Evolutionary conservation across 2,113 vertebrate species (phyloP).

Genomic region (Lutjanus erythropterus): DNA sequence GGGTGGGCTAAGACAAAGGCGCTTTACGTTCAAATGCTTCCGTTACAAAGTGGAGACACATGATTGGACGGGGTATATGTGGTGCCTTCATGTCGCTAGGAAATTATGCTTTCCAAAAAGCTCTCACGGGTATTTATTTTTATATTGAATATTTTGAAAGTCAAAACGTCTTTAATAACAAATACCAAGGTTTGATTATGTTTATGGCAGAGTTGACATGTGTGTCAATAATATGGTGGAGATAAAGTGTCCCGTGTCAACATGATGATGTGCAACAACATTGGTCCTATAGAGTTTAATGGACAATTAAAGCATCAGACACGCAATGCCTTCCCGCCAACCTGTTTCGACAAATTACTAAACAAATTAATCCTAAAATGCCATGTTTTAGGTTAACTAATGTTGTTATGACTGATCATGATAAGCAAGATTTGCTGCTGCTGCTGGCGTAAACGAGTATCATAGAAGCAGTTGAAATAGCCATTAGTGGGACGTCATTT

Average conservation of each 20-base stretch:
- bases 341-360: neutral
- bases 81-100: constrained; percentile 19
- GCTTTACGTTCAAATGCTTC: constrained; percentile 40
- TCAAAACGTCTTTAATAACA: neutral
- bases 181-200: neutral
- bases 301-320: neutral
- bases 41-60: neutral
- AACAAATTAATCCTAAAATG: neutral
- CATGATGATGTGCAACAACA: neutral
- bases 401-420: neutral
- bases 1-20: neutral
- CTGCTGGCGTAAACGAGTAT: neutral
- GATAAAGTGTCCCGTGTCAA: neutral
- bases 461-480: neutral
- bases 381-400: neutral
- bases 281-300: neutral
- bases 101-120: fast-evolving
- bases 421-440: neutral
- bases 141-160: neutral
- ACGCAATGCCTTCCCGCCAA: neutral
- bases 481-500: neutral
- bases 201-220: neutral
- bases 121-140: no score
- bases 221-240: fast-evolving
- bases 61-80: constrained; percentile 59